Evolutionary conservation across 2,888 invertebrate genomes (phyloP).

Genomic region (Herminia tarsipennalis): DNA sequence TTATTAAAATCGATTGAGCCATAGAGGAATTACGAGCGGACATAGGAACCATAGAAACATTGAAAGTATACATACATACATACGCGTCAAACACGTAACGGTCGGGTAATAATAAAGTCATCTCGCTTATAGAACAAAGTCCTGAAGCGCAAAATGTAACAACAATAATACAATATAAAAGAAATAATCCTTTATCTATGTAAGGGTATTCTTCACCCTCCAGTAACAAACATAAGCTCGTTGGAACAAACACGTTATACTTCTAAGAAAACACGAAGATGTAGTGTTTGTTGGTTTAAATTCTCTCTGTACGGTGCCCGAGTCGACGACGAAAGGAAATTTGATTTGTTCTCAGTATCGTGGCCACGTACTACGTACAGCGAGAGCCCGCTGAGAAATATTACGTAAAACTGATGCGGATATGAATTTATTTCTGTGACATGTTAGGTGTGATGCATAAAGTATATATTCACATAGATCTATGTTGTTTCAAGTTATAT

Average conservation of each 20-base stretch:
- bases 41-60: too few species aligned
- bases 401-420: conserved; percentile 3
- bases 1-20: too few species aligned
- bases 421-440: conserved; percentile 5
- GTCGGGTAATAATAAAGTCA: too few species aligned
- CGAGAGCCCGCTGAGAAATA: conserved; percentile 6
- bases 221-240: too few species aligned
- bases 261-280: conserved; percentile 28
- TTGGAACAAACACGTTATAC: conserved; percentile 3
- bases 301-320: conserved; percentile 41
- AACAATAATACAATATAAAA: too few species aligned
- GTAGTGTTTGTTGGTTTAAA: conserved; percentile 49
- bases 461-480: background rate
- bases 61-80: too few species aligned
- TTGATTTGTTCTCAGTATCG: conserved; percentile 56
- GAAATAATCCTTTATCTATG: conserved; percentile 8
- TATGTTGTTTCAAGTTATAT: too few species aligned
- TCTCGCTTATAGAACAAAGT: too few species aligned
- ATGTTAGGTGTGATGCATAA: background rate
- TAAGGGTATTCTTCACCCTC: too few species aligned
- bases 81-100: too few species aligned
- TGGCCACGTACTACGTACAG: conserved; percentile 8
- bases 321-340: conserved; percentile 46
- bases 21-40: too few species aligned
- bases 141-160: too few species aligned